These are phyloP conservation scores for Petrocephalus zakoni DNA, from an alignment of 2,113 vertebrate genomes.

Conservation along the genomic window DNA sequence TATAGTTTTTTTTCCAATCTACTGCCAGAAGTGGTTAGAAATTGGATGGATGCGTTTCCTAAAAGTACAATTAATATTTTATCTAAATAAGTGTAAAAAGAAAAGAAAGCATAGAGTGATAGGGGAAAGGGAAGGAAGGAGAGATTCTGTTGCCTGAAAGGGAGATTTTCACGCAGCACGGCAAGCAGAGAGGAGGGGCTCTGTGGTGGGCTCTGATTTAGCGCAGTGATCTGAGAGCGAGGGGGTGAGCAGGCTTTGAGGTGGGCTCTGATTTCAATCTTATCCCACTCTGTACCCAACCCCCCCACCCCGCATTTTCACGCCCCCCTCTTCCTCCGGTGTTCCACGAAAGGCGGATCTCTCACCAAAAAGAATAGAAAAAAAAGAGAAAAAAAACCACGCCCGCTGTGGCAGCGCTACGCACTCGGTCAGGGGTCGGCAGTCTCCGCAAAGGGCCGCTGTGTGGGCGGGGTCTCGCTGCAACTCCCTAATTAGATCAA, in stretches of 20 bases:
- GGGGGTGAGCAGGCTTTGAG: slow-evolving; percentile 41
- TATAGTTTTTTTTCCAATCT: background rate
- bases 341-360: slow-evolving; percentile 73
- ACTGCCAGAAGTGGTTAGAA: background rate
- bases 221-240: slow-evolving; percentile 25
- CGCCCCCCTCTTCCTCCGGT: slow-evolving; percentile 61
- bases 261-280: slow-evolving; percentile 66
- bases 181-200: slow-evolving; percentile 33
- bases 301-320: slow-evolving; percentile 52
- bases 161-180: background rate
- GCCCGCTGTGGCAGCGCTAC: slow-evolving; percentile 42
- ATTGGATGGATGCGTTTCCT: background rate
- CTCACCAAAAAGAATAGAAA: slow-evolving; percentile 43
- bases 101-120: background rate
- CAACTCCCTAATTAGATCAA: too few relatives aligned
- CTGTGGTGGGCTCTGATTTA: slow-evolving; percentile 61
- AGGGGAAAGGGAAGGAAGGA: background rate
- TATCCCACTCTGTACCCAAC: slow-evolving; percentile 54
- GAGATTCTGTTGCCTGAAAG: background rate
- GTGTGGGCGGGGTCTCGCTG: too few relatives aligned
- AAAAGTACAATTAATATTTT: background rate
- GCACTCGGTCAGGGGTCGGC: too few relatives aligned
- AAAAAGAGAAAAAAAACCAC: slow-evolving; percentile 36
- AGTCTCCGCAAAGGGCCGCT: too few relatives aligned
- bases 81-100: background rate